phyloP scores from a whole-genome alignment of 2,888 invertebrate genomes.

The Drosophila robusta region DNA sequence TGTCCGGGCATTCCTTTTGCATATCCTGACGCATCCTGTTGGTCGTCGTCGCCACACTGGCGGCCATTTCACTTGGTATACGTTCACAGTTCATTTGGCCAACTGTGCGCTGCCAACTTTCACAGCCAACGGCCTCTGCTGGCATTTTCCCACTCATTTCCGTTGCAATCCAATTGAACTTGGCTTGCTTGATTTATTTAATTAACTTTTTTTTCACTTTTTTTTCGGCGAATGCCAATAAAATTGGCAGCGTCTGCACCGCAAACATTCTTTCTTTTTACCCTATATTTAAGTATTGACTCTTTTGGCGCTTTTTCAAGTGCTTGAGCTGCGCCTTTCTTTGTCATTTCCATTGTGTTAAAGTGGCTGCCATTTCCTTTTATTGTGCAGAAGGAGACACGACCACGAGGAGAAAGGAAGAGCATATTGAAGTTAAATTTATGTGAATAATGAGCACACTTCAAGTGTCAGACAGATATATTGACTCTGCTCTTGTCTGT shows the following conservation, averaged over 20 bases:
- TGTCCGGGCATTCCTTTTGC: constrained; percentile 52
- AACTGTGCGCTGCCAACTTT: constrained; percentile 31
- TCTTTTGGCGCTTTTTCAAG: constrained; percentile 23
- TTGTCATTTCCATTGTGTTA: constrained; percentile 55
- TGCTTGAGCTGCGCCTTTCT: constrained; percentile 35
- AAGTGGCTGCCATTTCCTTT: constrained; percentile 60
- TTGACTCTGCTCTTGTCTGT: constrained; percentile 2
- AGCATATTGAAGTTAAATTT: constrained; percentile 54
- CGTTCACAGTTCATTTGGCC: constrained; percentile 74
- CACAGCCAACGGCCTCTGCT: constrained; percentile 18
- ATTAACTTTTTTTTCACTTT: constrained; percentile 59
- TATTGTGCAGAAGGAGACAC: constrained; percentile 20
- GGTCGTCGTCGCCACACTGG: constrained; percentile 31
- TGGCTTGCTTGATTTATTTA: constrained; percentile 78
- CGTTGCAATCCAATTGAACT: constrained; percentile 79
- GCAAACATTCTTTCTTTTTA: constrained; percentile 32
- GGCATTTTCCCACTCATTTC: constrained; percentile 77
- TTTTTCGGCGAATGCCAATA: constrained; percentile 41
- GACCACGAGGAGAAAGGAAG: neutral
- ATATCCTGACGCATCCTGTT: constrained; percentile 45
- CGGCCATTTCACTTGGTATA: constrained; percentile 37
- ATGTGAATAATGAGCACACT: constrained; percentile 30
- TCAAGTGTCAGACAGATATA: constrained; percentile 3
- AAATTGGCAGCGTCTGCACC: constrained; percentile 44
- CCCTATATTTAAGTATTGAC: constrained; percentile 28